Evolutionary conservation across 2,888 invertebrate species (phyloP).

Genomic region (Sericinus montela): DNA sequence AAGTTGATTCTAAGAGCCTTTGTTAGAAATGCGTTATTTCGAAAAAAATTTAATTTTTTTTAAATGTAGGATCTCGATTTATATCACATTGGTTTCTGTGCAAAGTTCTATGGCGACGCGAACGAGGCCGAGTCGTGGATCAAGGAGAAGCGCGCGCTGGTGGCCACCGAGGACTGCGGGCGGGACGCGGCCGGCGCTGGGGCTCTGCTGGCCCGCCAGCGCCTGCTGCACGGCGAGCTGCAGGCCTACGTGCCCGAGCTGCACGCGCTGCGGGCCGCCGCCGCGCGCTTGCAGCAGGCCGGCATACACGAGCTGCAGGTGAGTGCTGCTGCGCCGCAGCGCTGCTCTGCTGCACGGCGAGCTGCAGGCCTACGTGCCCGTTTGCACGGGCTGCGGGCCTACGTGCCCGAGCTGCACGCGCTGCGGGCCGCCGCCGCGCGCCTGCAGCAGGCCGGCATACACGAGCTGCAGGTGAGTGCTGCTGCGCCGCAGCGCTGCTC

Average conservation of each 20-base stretch:
- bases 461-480: slow-evolving; percentile 35
- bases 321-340: slow-evolving; percentile 64
- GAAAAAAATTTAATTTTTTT: no score
- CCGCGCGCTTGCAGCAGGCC: slow-evolving; percentile 85
- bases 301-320: slow-evolving; percentile 79
- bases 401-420: slow-evolving; percentile 90
- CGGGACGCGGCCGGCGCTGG: slow-evolving; percentile 95
- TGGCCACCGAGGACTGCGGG: slow-evolving; percentile 93
- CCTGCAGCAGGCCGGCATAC: slow-evolving; percentile 86
- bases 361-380: slow-evolving; percentile 93
- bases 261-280: slow-evolving; percentile 87
- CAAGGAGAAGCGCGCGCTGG: slow-evolving; percentile 95
- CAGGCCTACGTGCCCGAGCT: slow-evolving; percentile 94
- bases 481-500: slow-evolving; percentile 83
- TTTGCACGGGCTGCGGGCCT: slow-evolving; percentile 93
- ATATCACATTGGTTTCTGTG: neutral
- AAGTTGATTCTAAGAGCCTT: no score
- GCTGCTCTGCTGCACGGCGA: slow-evolving; percentile 93
- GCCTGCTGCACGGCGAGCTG: slow-evolving; percentile 92
- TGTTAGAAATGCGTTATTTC: no score
- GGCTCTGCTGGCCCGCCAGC: slow-evolving; percentile 91
- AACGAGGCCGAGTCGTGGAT: slow-evolving; percentile 99
- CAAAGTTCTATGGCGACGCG: slow-evolving; percentile 95
- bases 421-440: slow-evolving; percentile 90
- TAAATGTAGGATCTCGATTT: no score